Evolutionary conservation across 2,113 vertebrate genomes (phyloP).

Genomic region (Crotophaga sulcirostris): DNA sequence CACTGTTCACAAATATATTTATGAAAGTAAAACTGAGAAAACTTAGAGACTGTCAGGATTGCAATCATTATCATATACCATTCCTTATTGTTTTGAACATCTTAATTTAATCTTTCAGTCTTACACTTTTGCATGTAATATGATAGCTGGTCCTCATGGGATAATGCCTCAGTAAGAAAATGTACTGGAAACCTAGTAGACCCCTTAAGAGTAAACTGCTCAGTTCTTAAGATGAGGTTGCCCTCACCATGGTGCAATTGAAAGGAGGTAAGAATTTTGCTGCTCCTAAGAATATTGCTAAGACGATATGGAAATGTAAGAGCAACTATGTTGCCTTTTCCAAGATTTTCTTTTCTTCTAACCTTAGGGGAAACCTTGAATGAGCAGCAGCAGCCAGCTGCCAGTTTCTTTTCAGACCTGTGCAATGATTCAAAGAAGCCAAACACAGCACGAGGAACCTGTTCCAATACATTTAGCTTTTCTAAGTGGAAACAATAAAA

Average conservation of each 20-base stretch:
- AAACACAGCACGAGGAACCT: background rate
- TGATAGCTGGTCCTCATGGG: background rate
- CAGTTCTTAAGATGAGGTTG: background rate
- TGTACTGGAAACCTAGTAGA: background rate
- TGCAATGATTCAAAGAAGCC: background rate
- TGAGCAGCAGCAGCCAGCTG: background rate
- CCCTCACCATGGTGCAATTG: background rate
- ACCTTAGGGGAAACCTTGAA: background rate
- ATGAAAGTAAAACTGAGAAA: background rate
- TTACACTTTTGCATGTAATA: background rate
- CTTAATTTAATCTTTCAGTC: background rate
- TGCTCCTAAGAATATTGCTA: background rate
- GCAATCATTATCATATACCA: background rate
- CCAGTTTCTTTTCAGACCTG: background rate
- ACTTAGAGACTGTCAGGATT: background rate
- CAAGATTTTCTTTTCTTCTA: background rate
- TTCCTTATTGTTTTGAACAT: background rate
- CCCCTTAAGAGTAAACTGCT: background rate
- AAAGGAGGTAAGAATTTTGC: background rate
- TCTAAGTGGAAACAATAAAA: background rate
- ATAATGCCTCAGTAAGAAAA: background rate
- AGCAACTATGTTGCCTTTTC: background rate
- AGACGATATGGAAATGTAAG: background rate
- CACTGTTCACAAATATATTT: background rate
- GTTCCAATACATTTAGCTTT: background rate